Base-by-base conservation (phyloP, 1,140 invertebrate genomes). In the Ganaspis sp. region DNA sequence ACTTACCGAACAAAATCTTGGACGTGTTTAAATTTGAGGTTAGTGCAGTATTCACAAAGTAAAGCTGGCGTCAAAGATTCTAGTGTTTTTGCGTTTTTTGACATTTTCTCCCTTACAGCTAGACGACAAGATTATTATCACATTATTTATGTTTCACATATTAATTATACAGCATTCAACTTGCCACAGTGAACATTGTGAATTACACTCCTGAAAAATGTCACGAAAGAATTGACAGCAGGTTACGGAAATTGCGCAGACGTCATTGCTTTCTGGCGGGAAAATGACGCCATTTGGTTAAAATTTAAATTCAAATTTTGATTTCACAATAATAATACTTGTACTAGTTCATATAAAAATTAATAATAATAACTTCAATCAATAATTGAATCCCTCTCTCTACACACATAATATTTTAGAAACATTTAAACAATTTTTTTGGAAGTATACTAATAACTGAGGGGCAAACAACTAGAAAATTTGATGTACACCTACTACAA, bases 1-100 rank as follows among this genome's bases (percentile, higher is more conserved):
- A 86, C 84, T 82, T 77, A 91, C 91, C 87, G 90, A 64, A 88
- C 83, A 70, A 92, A 92, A 76, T 92, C 90, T 80, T 88, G 87
- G 73, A 89, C 86, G 69, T 88, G 83, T 38, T 91, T 91, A 78
- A 91, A 91, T 72, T 85, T 85, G 75, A 91, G 88, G 87, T 91
- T 91, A 86, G 85, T 37, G 38, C 91, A 91, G 77, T 91, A 89
- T 78, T 91, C 89, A 74, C 91, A 92, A 17, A 85, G 49, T 69
- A 88, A 76, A 70, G 85, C 74, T 75, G 83, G 85, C 15, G 85
- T 23, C 17, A 86, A 72, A n/a, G 86, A 72, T 40, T 88, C 89
- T 49, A 85, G 80, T 76, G 83, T 77, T 76, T 86, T 88, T 40
- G 87, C 80, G 70, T 88, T 85, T 77, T 87, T 91, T 72, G 89